These are phyloP conservation scores for Nannoperca australis DNA, from an alignment of 2,797 vertebrate genomes.

Conservation along the genomic window DNA sequence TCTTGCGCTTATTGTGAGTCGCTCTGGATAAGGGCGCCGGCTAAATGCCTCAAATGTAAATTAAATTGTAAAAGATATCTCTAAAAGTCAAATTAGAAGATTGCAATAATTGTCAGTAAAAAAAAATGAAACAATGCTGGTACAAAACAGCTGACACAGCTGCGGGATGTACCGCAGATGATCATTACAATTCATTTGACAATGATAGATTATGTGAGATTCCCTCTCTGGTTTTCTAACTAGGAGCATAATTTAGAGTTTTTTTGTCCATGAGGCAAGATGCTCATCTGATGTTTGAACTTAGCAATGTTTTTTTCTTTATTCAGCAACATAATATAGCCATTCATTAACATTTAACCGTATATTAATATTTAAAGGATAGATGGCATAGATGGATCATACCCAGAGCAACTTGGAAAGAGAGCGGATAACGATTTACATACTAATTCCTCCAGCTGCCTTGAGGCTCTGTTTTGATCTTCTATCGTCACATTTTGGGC, in stretches of 20 bases:
- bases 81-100: constrained; percentile 45
- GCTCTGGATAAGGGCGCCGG: constrained; percentile 40
- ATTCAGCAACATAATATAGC: neutral
- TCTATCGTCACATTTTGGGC: constrained; percentile 32
- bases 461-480: constrained; percentile 55
- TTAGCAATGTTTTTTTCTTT: neutral
- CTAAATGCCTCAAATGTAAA: constrained; percentile 62
- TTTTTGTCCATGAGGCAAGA: neutral
- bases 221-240: constrained; percentile 28
- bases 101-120: constrained; percentile 45
- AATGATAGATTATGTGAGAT: constrained; percentile 56
- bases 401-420: constrained; percentile 9
- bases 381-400: constrained; percentile 24
- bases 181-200: constrained; percentile 62
- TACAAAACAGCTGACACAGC: constrained; percentile 57
- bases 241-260: constrained; percentile 22
- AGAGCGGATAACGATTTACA: constrained; percentile 55
- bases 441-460: constrained; percentile 58
- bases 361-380: constrained; percentile 35
- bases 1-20: constrained; percentile 48
- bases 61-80: constrained; percentile 55
- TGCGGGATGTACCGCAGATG: constrained; percentile 38
- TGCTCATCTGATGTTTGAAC: constrained; percentile 7
- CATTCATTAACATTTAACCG: constrained; percentile 9
- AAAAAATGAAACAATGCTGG: constrained; percentile 22